phyloP scores from a whole-genome alignment of 2,888 invertebrate genomes.

The Sesia bembeciformis region DNA sequence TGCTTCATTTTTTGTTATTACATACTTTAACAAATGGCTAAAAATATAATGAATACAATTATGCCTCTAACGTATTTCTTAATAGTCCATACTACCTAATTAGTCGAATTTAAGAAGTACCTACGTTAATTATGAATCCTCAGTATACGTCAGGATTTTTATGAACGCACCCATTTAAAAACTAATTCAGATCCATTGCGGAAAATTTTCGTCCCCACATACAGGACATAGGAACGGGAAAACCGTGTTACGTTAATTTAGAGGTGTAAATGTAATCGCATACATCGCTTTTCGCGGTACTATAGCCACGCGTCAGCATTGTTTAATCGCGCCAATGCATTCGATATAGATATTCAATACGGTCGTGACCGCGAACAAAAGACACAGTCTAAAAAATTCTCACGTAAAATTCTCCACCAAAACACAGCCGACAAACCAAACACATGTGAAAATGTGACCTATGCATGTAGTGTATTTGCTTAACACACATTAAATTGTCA shows the following conservation, averaged over 20 bases:
- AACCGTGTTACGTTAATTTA: background rate
- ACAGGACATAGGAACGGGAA: background rate
- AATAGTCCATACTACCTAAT: too few species aligned
- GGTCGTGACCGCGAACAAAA: constrained; percentile 31
- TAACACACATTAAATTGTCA: constrained; percentile 61
- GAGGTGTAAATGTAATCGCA: constrained; percentile 17
- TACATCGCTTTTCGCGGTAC: constrained; percentile 43
- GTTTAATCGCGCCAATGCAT: constrained; percentile 44
- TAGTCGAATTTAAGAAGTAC: too few species aligned
- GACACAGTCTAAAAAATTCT: constrained; percentile 33
- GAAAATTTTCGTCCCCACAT: background rate
- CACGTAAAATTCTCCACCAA: constrained; percentile 12
- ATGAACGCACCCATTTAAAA: too few species aligned
- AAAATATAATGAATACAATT: too few species aligned
- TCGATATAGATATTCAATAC: constrained; percentile 24
- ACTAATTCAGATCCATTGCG: background rate
- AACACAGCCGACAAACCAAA: constrained; percentile 23
- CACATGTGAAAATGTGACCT: constrained; percentile 25
- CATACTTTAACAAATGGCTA: too few species aligned
- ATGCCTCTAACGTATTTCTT: too few species aligned
- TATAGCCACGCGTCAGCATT: constrained; percentile 34
- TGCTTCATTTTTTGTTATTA: too few species aligned
- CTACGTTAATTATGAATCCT: too few species aligned
- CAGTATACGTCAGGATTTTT: too few species aligned
- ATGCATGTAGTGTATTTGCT: constrained; percentile 34